These are phyloP conservation scores for Episyrphus balteatus DNA, from an alignment of 1,140 invertebrate genomes.

Conservation along the genomic window DNA sequence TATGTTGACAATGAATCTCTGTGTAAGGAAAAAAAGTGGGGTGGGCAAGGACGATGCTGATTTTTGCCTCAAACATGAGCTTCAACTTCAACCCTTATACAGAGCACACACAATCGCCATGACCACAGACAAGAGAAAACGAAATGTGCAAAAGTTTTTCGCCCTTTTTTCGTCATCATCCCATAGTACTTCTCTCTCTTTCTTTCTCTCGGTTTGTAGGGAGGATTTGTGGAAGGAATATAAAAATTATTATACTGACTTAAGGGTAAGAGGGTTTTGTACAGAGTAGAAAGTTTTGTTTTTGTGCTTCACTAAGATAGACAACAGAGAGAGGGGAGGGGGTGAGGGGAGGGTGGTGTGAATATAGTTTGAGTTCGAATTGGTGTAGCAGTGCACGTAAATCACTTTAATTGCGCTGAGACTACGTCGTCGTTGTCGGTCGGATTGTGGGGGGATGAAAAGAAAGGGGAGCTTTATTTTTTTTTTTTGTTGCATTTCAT, in stretches of 20 bases:
- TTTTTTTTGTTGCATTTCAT: too few species aligned
- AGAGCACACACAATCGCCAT: constrained; percentile 6
- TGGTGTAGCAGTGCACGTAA: background rate
- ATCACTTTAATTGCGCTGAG: background rate
- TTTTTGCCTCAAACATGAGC: background rate
- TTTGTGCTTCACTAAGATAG: too few species aligned
- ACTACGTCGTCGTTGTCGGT: background rate
- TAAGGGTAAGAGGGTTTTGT: too few species aligned
- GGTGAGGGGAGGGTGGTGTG: background rate
- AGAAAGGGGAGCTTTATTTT: too few species aligned
- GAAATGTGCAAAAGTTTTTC: background rate
- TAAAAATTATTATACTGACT: too few species aligned
- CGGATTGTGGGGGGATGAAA: background rate
- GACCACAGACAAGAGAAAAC: constrained; percentile 9
- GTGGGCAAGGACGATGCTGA: background rate
- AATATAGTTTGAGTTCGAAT: background rate
- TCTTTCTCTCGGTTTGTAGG: too few species aligned
- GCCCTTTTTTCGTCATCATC: background rate
- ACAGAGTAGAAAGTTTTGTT: too few species aligned
- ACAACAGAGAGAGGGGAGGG: too few species aligned
- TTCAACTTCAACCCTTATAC: too few species aligned
- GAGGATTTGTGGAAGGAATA: too few species aligned
- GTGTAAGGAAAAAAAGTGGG: background rate
- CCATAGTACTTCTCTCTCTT: background rate
- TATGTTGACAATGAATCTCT: too few species aligned